Percentiles rank a stretch among this genome's conserved stretches.
Conservation (phyloP, 2,888 invertebrate genomes). For the Lithosia quadra region DNA sequence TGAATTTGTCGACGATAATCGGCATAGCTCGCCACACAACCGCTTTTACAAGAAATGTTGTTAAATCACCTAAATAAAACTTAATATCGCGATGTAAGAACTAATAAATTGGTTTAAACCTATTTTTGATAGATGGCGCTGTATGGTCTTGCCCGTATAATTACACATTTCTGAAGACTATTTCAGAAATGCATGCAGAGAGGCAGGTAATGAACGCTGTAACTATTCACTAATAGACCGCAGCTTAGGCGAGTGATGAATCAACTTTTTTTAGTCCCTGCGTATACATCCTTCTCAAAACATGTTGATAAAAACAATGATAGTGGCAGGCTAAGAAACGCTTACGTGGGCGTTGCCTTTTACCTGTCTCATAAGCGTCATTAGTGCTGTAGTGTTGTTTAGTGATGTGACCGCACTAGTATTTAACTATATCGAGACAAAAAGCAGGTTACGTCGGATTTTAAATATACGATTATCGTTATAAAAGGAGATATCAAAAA, state of each 20-base stretch:
- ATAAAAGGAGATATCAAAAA: neutral
- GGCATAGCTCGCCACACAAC: no score
- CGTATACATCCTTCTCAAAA: neutral
- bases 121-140: no score
- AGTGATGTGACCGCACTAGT: slow-evolving; percentile 32
- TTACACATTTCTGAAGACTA: neutral
- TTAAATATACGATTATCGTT: neutral
- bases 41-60: no score
- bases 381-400: slow-evolving; percentile 33
- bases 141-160: no score
- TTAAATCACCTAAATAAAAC: no score
- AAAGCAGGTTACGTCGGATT: neutral
- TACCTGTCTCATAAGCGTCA: slow-evolving; percentile 44
- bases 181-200: no score
- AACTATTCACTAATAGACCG: neutral
- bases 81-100: no score
- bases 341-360: slow-evolving; percentile 57
- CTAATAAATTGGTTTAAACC: no score
- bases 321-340: slow-evolving; percentile 44
- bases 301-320: slow-evolving; percentile 14
- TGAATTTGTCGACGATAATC: no score
- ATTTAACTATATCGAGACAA: neutral
- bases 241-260: neutral
- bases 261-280: neutral
- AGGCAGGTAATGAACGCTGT: neutral